These are phyloP conservation scores for Megalonaias nervosa DNA, from an alignment of 1,140 invertebrate species.

Conservation along the genomic window DNA sequence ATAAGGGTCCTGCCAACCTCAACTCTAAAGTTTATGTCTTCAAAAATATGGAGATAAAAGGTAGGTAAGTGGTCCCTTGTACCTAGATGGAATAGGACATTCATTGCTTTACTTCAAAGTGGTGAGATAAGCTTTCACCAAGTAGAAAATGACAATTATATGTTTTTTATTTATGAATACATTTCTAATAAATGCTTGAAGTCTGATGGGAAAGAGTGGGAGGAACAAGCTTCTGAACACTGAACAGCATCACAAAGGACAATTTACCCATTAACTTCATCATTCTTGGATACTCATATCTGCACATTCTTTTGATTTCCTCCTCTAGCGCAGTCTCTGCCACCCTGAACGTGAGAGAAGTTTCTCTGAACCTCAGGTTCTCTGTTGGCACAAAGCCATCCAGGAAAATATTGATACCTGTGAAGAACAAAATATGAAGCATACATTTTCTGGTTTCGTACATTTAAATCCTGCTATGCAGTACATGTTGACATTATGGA, in stretches of 20 bases:
- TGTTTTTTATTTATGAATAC: too few species aligned
- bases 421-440: conserved; percentile 26
- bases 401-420: conserved; percentile 98
- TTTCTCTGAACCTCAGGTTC: conserved; percentile 98
- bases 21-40: too few species aligned
- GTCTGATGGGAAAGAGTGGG: too few species aligned
- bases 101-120: too few species aligned
- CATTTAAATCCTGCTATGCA: neutral
- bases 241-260: neutral
- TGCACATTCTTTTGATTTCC: conserved; percentile 96
- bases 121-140: too few species aligned
- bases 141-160: too few species aligned
- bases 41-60: too few species aligned
- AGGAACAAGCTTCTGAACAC: too few species aligned
- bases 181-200: too few species aligned
- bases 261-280: conserved; percentile 77
- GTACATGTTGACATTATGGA: neutral
- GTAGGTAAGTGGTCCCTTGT: too few species aligned
- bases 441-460: neutral
- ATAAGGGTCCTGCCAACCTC: too few species aligned
- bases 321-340: conserved; percentile 98
- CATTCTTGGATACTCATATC: conserved; percentile 94
- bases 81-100: too few species aligned
- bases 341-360: conserved; percentile 97
- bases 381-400: conserved; percentile 99